Percentiles rank a stretch among this genome's conserved stretches.
Evolutionary conservation across 2,888 invertebrate genomes (phyloP).

Genomic region (Uloborus plumipes): DNA sequence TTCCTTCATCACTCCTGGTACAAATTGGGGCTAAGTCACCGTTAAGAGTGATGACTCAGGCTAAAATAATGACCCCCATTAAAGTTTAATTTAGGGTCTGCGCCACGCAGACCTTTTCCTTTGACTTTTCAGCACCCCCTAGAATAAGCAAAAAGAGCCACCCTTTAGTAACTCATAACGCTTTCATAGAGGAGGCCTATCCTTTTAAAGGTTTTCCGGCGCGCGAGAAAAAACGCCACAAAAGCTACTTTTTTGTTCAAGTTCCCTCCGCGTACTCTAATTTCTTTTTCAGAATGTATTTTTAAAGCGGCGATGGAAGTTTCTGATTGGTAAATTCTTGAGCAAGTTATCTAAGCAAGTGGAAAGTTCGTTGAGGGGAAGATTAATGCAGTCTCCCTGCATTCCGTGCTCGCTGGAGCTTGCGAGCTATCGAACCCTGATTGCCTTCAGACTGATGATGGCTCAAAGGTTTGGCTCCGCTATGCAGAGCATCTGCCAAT

Average conservation of each 20-base stretch:
- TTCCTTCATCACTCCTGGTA: conserved; percentile 28
- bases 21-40: conserved; percentile 38
- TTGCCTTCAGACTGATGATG: conserved; percentile 60
- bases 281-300: conserved; percentile 64
- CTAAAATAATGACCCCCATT: conserved; percentile 62
- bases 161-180: conserved; percentile 10
- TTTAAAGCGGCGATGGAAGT: conserved; percentile 59
- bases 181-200: conserved; percentile 18
- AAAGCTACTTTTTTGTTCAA: conserved; percentile 14
- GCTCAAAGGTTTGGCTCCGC: conserved; percentile 32
- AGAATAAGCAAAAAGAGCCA: conserved; percentile 38
- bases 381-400: conserved; percentile 58
- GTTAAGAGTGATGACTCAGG: conserved; percentile 62
- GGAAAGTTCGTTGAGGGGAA: conserved; percentile 61
- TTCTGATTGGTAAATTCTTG: conserved; percentile 64
- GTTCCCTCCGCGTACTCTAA: conserved; percentile 26
- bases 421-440: conserved; percentile 56
- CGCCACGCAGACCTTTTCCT: conserved; percentile 19
- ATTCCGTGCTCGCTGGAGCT: conserved; percentile 53
- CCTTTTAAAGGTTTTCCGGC: neutral
- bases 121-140: neutral
- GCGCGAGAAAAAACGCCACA: conserved; percentile 27
- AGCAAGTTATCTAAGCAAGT: conserved; percentile 59
- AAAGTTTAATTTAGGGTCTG: conserved; percentile 57
- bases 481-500: conserved; percentile 58